phyloP scores from a whole-genome alignment of 2,888 invertebrate species.

The Thecocarcelia acutangulata region DNA sequence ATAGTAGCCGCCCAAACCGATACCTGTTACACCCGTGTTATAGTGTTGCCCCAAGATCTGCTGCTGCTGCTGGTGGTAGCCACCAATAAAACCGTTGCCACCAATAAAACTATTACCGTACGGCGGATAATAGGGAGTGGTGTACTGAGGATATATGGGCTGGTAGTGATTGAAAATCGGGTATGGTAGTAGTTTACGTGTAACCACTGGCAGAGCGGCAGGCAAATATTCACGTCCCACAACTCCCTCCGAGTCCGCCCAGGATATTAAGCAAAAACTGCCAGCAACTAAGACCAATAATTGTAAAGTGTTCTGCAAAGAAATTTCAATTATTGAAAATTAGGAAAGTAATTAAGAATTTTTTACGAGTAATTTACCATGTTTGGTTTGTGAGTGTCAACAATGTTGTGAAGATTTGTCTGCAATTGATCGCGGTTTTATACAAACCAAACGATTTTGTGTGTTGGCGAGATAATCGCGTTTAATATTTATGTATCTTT shows the following conservation, averaged over 20 bases:
- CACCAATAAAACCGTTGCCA: background rate
- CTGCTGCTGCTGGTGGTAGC: background rate
- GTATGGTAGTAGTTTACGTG: background rate
- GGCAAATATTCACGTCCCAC: slow-evolving; percentile 18
- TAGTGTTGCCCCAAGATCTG: background rate
- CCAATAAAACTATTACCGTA: background rate
- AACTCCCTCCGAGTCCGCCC: background rate
- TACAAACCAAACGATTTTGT: background rate
- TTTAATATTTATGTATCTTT: slow-evolving; percentile 1
- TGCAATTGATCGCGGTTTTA: background rate
- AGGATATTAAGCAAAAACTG: slow-evolving; percentile 1
- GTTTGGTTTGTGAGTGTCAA: slow-evolving; percentile 3
- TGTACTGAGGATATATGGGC: slow-evolving; percentile 1
- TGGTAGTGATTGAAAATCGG: background rate
- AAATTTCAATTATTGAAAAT: background rate
- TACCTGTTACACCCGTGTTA: background rate
- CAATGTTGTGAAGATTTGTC: slow-evolving; percentile 12
- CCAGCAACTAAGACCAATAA: background rate
- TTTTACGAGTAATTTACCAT: slow-evolving; percentile 1
- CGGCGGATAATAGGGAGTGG: background rate
- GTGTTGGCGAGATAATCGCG: background rate
- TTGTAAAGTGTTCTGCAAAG: slow-evolving; percentile 1
- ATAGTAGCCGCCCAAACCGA: background rate
- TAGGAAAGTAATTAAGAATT: background rate
- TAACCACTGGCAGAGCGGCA: background rate